These are phyloP conservation scores for Scolopax mira DNA, from an alignment of 2,113 vertebrate species.

Conservation along the genomic window DNA sequence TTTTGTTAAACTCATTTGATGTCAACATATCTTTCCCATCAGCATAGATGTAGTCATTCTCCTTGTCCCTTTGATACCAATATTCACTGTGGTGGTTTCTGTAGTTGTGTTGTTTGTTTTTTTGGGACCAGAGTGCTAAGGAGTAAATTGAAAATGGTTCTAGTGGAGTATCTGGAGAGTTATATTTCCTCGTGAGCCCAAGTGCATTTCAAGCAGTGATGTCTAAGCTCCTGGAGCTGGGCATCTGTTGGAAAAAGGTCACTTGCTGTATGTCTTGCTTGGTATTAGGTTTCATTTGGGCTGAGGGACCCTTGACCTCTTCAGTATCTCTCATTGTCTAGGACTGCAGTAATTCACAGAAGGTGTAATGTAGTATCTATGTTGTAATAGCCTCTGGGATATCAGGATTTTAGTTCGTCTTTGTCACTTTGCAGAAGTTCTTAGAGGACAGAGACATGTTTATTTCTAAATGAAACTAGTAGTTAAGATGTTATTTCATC, in stretches of 20 bases:
- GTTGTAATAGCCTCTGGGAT: background rate
- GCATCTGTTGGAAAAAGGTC: background rate
- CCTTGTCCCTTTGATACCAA: background rate
- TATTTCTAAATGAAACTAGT: background rate
- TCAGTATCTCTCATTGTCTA: background rate
- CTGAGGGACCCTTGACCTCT: background rate
- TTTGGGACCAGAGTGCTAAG: background rate
- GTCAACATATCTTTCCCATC: background rate
- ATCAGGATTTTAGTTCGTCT: background rate
- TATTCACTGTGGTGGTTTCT: background rate
- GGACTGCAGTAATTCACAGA: background rate
- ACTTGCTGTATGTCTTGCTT: background rate
- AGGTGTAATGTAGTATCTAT: background rate
- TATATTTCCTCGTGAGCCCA: background rate
- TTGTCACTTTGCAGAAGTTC: background rate
- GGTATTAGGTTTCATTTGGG: background rate
- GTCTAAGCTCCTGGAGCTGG: background rate
- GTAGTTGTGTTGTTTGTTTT: background rate
- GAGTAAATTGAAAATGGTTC: background rate
- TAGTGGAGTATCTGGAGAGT: background rate
- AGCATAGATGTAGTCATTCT: background rate
- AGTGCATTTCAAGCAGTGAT: background rate
- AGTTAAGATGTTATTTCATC: background rate
- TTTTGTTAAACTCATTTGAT: background rate
- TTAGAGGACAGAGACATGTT: background rate